A percentile compares a stretch with the other conserved stretches of the same genome.
Evolutionary conservation across 1,140 invertebrate species (phyloP).

Genomic region (Dinoponera quadriceps): DNA sequence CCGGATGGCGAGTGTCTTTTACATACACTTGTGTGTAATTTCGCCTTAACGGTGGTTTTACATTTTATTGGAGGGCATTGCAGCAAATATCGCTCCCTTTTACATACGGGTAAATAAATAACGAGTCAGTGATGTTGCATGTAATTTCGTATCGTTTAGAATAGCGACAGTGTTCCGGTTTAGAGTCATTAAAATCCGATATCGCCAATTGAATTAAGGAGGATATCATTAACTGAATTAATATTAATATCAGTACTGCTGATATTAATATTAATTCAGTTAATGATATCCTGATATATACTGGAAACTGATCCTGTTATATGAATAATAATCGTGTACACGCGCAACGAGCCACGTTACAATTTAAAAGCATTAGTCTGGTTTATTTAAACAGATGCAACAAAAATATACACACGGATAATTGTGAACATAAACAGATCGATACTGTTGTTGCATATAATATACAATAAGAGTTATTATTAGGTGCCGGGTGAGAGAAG

Average conservation of each 20-base stretch:
- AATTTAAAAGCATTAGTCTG: not conserved
- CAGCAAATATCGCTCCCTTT: too few relatives aligned
- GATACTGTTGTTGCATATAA: too few relatives aligned
- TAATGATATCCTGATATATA: not conserved
- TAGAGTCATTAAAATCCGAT: too few relatives aligned
- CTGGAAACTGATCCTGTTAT: not conserved
- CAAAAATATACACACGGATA: constrained; percentile 8
- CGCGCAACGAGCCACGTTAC: not conserved
- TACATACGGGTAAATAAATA: too few relatives aligned
- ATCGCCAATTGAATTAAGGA: too few relatives aligned
- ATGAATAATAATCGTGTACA: constrained; percentile 7
- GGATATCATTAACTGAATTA: not conserved
- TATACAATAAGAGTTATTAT: too few relatives aligned
- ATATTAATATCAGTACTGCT: not conserved
- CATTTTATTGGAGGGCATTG: too few relatives aligned
- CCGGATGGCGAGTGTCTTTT: not conserved
- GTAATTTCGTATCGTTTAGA: too few relatives aligned
- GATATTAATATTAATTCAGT: constrained; percentile 2
- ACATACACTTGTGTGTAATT: not conserved
- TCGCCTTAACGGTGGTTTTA: too few relatives aligned
- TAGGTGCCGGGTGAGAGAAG: too few relatives aligned
- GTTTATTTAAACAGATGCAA: constrained; percentile 20
- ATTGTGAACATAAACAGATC: not conserved
- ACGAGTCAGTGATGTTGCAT: too few relatives aligned
- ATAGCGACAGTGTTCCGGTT: too few relatives aligned